These are phyloP conservation scores for Dendrolimus pini DNA, from an alignment of 2,888 invertebrate genomes.

Conservation along the genomic window DNA sequence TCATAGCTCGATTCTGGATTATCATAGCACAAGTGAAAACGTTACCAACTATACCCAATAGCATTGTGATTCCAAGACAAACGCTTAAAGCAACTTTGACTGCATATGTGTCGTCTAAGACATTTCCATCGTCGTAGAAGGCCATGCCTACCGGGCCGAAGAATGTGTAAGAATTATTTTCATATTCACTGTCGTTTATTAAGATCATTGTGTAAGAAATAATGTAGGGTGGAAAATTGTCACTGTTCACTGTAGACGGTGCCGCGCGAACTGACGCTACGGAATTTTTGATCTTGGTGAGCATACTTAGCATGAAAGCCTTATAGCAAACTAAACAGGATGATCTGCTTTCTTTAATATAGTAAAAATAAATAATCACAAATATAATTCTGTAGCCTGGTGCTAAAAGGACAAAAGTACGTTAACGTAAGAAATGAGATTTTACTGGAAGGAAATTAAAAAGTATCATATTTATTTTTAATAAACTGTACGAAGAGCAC, in stretches of 20 bases:
- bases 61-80: constrained; percentile 79
- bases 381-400: too few relatives aligned
- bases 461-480: too few relatives aligned
- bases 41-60: constrained; percentile 84
- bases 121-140: constrained; percentile 38
- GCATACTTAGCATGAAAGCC: constrained; percentile 17
- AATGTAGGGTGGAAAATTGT: constrained; percentile 1
- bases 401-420: too few relatives aligned
- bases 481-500: too few relatives aligned
- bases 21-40: constrained; percentile 87
- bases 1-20: constrained; percentile 83
- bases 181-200: constrained; percentile 25
- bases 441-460: too few relatives aligned
- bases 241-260: constrained; percentile 9
- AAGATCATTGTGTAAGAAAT: constrained; percentile 11
- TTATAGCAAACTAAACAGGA: constrained; percentile 26
- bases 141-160: constrained; percentile 52
- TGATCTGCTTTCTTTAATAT: constrained; percentile 12
- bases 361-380: not conserved
- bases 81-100: constrained; percentile 70
- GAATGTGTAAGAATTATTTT: constrained; percentile 46
- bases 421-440: too few relatives aligned
- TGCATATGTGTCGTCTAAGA: constrained; percentile 71
- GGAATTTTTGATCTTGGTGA: constrained; percentile 29
- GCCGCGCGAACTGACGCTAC: constrained; percentile 25